Evolutionary conservation across 2,888 invertebrate genomes (phyloP).

Genomic region (Diadromus collaris): DNA sequence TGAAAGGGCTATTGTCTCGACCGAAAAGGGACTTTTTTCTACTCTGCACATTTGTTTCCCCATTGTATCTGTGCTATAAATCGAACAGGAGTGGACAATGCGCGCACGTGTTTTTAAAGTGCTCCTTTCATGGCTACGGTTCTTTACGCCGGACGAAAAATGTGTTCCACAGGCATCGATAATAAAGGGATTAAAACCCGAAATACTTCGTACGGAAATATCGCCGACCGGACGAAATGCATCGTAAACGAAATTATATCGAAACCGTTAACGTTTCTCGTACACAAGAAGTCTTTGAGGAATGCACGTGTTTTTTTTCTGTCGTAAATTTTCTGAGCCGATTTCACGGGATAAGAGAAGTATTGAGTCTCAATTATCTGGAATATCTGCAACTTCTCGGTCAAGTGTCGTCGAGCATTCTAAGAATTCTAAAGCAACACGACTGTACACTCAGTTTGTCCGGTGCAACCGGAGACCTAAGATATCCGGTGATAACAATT

Average conservation of each 20-base stretch:
- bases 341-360: neutral
- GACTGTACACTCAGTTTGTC: conserved; percentile 13
- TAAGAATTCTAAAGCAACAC: neutral
- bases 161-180: neutral
- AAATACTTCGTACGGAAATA: neutral
- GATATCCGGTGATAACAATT: conserved; percentile 34
- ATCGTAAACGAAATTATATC: neutral
- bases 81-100: neutral
- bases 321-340: neutral
- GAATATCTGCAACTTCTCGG: conserved; percentile 19
- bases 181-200: neutral
- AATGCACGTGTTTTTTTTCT: neutral
- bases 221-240: neutral
- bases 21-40: neutral
- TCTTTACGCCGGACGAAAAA: neutral
- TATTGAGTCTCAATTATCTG: neutral
- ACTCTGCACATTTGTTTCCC: neutral
- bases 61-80: conserved; percentile 22
- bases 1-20: conserved; percentile 11
- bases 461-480: conserved; percentile 11
- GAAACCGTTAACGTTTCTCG: neutral
- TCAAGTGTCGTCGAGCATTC: conserved; percentile 13
- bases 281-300: neutral
- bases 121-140: neutral
- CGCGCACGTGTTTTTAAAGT: neutral